Evolutionary conservation across 2,797 vertebrate species (phyloP).

Genomic region (Tapera naevia): DNA sequence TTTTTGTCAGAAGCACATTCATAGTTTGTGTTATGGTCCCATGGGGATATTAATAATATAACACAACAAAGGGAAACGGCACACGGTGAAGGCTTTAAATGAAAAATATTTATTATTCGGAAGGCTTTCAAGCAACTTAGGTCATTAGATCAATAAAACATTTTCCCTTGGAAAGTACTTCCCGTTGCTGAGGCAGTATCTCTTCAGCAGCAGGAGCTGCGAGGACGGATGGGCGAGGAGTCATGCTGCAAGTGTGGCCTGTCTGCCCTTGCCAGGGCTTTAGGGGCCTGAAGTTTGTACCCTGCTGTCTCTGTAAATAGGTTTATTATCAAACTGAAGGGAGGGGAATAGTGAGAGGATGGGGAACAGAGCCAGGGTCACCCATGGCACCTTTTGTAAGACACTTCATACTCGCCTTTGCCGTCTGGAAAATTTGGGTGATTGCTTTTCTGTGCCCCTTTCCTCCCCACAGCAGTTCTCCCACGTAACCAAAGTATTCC

Average conservation of each 20-base stretch:
- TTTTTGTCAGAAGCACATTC: slow-evolving; percentile 41
- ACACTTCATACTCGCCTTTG: background rate
- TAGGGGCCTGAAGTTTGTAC: background rate
- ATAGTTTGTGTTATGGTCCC: slow-evolving; percentile 26
- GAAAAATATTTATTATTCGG: slow-evolving; percentile 55
- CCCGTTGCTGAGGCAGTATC: background rate
- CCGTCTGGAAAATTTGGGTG: accelerated
- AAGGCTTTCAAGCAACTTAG: slow-evolving; percentile 40
- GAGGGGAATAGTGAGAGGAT: background rate
- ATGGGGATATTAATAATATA: slow-evolving; percentile 35
- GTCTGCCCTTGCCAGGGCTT: background rate
- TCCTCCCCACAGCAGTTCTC: background rate
- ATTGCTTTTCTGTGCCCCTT: background rate
- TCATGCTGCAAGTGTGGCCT: accelerated
- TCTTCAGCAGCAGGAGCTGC: background rate
- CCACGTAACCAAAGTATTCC: background rate
- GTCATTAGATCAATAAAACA: slow-evolving; percentile 60
- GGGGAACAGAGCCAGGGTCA: accelerated
- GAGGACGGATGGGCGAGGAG: background rate
- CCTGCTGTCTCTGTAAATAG: background rate
- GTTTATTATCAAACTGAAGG: background rate
- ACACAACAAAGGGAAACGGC: slow-evolving; percentile 52
- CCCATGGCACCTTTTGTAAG: accelerated
- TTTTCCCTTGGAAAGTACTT: slow-evolving; percentile 35
- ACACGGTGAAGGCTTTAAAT: slow-evolving; percentile 42